Base-by-base conservation (phyloP, 2,113 vertebrate genomes). In the Ceuthmochares aereus region DNA sequence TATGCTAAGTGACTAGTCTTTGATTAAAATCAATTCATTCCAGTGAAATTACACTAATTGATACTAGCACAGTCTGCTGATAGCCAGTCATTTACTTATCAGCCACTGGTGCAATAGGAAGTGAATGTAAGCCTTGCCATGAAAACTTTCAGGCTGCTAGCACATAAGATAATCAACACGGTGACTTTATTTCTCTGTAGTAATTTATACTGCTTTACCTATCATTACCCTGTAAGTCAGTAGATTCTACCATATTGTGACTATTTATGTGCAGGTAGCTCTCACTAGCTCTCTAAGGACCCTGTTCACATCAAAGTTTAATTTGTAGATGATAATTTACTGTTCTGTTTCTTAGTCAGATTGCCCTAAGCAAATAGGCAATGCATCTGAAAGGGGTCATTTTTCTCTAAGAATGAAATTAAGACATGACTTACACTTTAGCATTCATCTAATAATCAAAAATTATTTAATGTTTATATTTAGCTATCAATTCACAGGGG, bases 391-490 rank as follows among this genome's bases (percentile, higher is more conserved):
- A 96, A 97, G 67, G 75, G 66, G 69, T 63, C 17, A 11, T 79
- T 90, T 85, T 82, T 78, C 59, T 78, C 47, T 25, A 73, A 67
- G 63, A 86, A 88, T 23, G 7, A 70, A 78, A 78, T 83, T 72
- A 59, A 52, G 78, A 12, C 60, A 45, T 87, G 79, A 69, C 60
- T 91, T 92, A 90, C 59, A 64, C 26, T 93, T 92, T 26, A 78
- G 68, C 74, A 87, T 93, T 93, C 72, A 79, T 69, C 58, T 82
- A 58, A 84, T 84, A 93, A 94, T 92, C 66, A 92, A 95, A 96
- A 89, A 52, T 23, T 95, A 90, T 87, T 88, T 80, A n/a, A 78
- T 79, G 77, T 59, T 34, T 95, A 90, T 93, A 96, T 97, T 97
- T 96, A 91, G 87, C 49, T 77, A 80, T 55, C 58, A 95, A 95